Percentiles rank a stretch among this genome's conserved stretches.
phyloP scores from a whole-genome alignment of 2,888 invertebrate genomes.

The Xanthia icteritia region DNA sequence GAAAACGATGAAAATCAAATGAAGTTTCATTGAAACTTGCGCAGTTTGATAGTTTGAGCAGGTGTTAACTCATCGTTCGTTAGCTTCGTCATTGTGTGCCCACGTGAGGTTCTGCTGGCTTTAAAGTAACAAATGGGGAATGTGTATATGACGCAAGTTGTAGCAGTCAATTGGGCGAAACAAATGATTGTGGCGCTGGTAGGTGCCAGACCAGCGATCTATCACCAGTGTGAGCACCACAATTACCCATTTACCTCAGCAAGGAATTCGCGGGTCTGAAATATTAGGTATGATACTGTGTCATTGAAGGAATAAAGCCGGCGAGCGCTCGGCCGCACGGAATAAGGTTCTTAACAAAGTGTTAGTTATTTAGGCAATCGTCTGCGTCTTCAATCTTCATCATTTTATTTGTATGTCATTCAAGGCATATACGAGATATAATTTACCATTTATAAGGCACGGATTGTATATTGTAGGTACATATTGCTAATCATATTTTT shows the following conservation, averaged over 20 bases:
- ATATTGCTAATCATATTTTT: background rate
- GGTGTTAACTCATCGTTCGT: slow-evolving; percentile 19
- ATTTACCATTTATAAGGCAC: background rate
- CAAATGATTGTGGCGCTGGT: slow-evolving; percentile 60
- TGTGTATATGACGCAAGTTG: slow-evolving; percentile 48
- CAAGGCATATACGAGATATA: background rate
- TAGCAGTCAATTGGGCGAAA: slow-evolving; percentile 61
- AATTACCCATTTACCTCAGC: slow-evolving; percentile 63
- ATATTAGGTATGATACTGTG: slow-evolving; percentile 60
- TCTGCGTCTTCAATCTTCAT: slow-evolving; percentile 41
- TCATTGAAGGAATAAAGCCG: slow-evolving; percentile 50
- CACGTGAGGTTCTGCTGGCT: slow-evolving; percentile 21
- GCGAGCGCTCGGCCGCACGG: slow-evolving; percentile 19
- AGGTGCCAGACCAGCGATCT: slow-evolving; percentile 49
- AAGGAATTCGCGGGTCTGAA: slow-evolving; percentile 56
- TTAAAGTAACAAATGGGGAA: slow-evolving; percentile 55
- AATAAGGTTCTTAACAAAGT: slow-evolving; percentile 46
- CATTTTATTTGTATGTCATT: slow-evolving; percentile 37
- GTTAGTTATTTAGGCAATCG: slow-evolving; percentile 50
- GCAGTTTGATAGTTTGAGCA: slow-evolving; percentile 2
- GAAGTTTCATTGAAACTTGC: slow-evolving; percentile 8
- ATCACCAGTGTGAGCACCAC: slow-evolving; percentile 55
- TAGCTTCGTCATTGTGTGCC: slow-evolving; percentile 15
- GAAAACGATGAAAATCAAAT: slow-evolving; percentile 29
- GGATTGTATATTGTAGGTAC: background rate